Percentiles rank a stretch among this genome's conserved stretches.
Conservation (phyloP, 2,113 vertebrate species). For the Poecile atricapillus region DNA sequence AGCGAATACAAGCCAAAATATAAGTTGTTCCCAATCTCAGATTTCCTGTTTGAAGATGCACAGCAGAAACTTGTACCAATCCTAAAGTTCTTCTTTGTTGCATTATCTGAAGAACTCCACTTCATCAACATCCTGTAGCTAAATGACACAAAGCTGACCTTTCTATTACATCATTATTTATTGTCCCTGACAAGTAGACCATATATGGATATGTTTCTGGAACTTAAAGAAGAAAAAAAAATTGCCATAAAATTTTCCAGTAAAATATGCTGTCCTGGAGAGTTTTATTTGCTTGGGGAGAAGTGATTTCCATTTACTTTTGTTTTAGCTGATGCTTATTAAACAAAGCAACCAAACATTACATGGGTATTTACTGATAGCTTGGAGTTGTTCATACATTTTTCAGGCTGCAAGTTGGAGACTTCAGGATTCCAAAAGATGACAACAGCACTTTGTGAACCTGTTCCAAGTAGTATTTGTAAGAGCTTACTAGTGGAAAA, state of each 20-base stretch:
- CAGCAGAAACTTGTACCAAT: slow-evolving; percentile 29
- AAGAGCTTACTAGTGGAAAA: not conserved
- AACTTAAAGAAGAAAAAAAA: slow-evolving; percentile 48
- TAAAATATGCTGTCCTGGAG: not conserved
- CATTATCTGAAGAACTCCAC: slow-evolving; percentile 41
- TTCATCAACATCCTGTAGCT: slow-evolving; percentile 57
- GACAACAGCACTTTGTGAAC: slow-evolving; percentile 6
- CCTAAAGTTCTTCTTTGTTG: slow-evolving; percentile 33
- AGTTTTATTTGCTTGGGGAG: not conserved
- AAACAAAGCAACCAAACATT: not conserved
- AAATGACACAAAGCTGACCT: slow-evolving; percentile 62
- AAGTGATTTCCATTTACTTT: not conserved
- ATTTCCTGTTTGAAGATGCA: slow-evolving; percentile 73
- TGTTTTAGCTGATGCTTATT: not conserved
- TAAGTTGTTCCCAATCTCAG: slow-evolving; percentile 76
- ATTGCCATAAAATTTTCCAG: slow-evolving; percentile 3
- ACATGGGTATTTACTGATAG: not conserved
- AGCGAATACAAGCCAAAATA: slow-evolving; percentile 73
- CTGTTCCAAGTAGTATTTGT: not conserved
- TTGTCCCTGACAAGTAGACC: slow-evolving; percentile 72
- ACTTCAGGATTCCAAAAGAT: not conserved
- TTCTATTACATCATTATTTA: slow-evolving; percentile 73
- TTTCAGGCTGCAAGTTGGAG: not conserved
- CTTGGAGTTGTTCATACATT: not conserved
- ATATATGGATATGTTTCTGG: slow-evolving; percentile 81